A percentile compares a stretch with the other conserved stretches of the same genome.
phyloP scores from a whole-genome alignment of 2,888 invertebrate genomes.

The Melanophora roralis region DNA sequence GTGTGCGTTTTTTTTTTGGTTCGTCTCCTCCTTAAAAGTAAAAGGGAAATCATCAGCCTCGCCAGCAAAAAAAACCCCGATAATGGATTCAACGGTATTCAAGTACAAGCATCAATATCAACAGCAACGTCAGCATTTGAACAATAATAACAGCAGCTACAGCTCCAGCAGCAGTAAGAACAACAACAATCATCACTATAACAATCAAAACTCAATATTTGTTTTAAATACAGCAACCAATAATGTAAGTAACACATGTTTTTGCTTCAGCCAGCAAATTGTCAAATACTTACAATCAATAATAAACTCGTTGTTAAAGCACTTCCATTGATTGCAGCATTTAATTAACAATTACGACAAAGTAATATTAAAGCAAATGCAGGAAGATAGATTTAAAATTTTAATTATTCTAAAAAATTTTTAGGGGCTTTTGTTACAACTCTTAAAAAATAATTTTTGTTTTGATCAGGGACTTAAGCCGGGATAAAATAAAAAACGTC shows the following conservation, averaged over 20 bases:
- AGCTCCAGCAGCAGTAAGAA: background rate
- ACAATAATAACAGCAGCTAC: background rate
- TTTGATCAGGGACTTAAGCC: no score
- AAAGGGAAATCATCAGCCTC: background rate
- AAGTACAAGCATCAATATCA: constrained; percentile 42
- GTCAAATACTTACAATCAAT: background rate
- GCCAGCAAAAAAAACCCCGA: background rate
- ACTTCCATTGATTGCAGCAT: constrained; percentile 6
- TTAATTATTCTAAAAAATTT: no score
- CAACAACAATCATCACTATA: constrained; percentile 37
- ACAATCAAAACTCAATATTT: constrained; percentile 60
- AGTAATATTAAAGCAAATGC: no score
- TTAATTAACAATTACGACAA: no score
- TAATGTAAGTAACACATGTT: constrained; percentile 42
- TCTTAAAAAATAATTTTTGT: no score
- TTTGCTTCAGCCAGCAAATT: background rate
- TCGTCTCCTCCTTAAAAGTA: background rate
- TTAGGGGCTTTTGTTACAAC: no score
- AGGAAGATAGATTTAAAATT: no score
- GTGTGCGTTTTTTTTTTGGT: background rate
- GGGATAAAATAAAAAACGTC: no score
- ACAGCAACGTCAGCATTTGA: constrained; percentile 18
- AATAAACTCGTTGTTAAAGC: background rate
- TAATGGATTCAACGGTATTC: constrained; percentile 52
- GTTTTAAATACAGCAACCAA: constrained; percentile 56